These are phyloP conservation scores for Stegodyphus mimosarum DNA, from an alignment of 1,140 invertebrate genomes.

Conservation along the genomic window DNA sequence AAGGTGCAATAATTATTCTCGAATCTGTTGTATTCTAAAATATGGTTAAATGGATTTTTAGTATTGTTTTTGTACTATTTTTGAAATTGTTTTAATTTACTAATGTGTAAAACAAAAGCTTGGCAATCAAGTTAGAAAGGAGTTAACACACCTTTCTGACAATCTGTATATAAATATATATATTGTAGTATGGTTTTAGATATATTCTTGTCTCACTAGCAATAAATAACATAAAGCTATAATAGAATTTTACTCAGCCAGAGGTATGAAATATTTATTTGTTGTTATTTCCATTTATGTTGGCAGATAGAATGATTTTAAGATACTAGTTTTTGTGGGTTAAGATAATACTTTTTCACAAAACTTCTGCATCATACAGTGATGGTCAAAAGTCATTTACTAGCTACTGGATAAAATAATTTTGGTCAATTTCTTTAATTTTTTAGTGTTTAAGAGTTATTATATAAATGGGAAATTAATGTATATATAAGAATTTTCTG, in stretches of 20 bases:
- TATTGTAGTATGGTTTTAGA: background rate
- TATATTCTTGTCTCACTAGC: background rate
- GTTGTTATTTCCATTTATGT: too few species aligned
- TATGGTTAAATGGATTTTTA: background rate
- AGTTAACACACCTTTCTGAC: slow-evolving; percentile 36
- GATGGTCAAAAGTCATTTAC: too few species aligned
- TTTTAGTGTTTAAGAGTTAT: too few species aligned
- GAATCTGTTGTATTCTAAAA: background rate
- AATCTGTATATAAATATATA: slow-evolving; percentile 30
- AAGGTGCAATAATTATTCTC: background rate
- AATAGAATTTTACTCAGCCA: background rate
- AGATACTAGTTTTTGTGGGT: too few species aligned
- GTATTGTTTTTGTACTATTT: background rate
- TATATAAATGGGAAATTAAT: too few species aligned
- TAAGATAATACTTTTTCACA: too few species aligned
- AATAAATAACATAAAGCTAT: background rate
- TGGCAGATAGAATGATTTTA: too few species aligned
- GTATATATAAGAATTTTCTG: too few species aligned
- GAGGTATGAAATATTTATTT: too few species aligned
- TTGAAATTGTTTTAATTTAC: background rate
- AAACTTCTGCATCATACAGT: too few species aligned
- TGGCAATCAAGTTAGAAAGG: slow-evolving; percentile 57
- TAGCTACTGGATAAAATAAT: too few species aligned
- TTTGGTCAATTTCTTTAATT: too few species aligned
- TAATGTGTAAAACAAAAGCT: slow-evolving; percentile 19